A percentile compares a stretch with the other conserved stretches of the same genome.
Conservation (phyloP, 2,888 invertebrate species). For the Cantharis lateralis region DNA sequence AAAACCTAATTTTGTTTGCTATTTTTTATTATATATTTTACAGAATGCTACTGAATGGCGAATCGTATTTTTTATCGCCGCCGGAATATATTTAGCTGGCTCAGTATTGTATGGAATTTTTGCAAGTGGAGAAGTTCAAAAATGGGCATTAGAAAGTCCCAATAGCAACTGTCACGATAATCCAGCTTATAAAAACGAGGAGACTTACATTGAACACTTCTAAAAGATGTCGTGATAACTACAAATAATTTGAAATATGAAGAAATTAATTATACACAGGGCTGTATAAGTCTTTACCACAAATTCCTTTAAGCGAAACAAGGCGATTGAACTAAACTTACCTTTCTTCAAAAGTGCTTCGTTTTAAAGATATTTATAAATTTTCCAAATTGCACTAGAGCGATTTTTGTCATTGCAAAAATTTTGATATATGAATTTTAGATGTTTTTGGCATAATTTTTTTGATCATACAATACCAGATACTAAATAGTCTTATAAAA, state of each 20-base stretch:
- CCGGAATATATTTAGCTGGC: conserved; percentile 81
- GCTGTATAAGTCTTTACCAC: too few relatives aligned
- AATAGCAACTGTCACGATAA: neutral
- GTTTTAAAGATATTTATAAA: too few relatives aligned
- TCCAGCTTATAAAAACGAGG: neutral
- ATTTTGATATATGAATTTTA: too few relatives aligned
- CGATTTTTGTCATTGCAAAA: too few relatives aligned
- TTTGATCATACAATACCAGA: too few relatives aligned
- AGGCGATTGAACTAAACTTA: too few relatives aligned
- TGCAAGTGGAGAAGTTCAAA: conserved; percentile 80
- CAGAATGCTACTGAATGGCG: conserved; percentile 70
- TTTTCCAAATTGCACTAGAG: too few relatives aligned
- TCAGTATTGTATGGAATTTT: conserved; percentile 81
- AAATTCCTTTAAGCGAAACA: too few relatives aligned
- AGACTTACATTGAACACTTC: neutral
- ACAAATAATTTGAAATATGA: neutral
- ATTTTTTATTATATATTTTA: conserved; percentile 9
- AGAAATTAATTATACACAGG: neutral
- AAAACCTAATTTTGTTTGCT: neutral
- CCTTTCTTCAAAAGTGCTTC: too few relatives aligned
- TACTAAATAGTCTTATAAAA: too few relatives aligned
- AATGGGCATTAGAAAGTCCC: conserved; percentile 69
- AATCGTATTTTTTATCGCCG: conserved; percentile 83
- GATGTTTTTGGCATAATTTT: too few relatives aligned
- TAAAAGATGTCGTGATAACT: neutral